Evolutionary conservation across 92 coral and sea anemone genomes (phyloP), one percentile per base, ranked within the genome.

Genomic region (Epizoanthus scotinus): DNA sequence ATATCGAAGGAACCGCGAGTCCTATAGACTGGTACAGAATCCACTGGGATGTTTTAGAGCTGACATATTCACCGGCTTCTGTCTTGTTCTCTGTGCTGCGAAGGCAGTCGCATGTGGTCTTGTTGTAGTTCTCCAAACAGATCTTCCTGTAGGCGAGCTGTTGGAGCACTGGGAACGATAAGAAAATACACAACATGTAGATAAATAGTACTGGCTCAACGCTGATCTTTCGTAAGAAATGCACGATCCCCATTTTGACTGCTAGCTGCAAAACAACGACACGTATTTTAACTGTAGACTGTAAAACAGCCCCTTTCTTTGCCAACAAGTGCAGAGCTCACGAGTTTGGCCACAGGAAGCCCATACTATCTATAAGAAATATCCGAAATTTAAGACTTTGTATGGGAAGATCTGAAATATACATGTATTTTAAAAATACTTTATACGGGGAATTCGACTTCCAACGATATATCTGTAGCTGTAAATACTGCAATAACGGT

Each of bases 161-260:
- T 69, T 95, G 99, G 40, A 85, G 79, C 44, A 91, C 81, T 18
- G 95, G 99, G 24, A 89, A 82, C 71, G 91, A 82, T 85, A 95
- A 86, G 69, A 95, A 91, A 27, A 59, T 56, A 72, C 95, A 87
- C 18, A 93, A 75, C 98, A 95, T 95, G 86, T 88, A 93, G 25
- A 79, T 71, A 73, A 93, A 93, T 49, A 95, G 77, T 24, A 95
- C 98, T 2, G 99, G 99, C 81, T 95, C 98, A 5, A 95, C 99
- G 0, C 92, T 89, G 61, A 93, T 87, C 22, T 65, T 73, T n/a
- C 92, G 67, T 53, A 89, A 42, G 29, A 85, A 21, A 6, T 4
- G 49, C n/a, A 71, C 58, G 71, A 80, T 21, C 19, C 52, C 21
- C 17, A 31, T 28, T 55, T 53, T 34, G 25, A 34, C 54, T 25